Conservation (phyloP, 2,888 invertebrate genomes). For the Chironomus tentans region DNA sequence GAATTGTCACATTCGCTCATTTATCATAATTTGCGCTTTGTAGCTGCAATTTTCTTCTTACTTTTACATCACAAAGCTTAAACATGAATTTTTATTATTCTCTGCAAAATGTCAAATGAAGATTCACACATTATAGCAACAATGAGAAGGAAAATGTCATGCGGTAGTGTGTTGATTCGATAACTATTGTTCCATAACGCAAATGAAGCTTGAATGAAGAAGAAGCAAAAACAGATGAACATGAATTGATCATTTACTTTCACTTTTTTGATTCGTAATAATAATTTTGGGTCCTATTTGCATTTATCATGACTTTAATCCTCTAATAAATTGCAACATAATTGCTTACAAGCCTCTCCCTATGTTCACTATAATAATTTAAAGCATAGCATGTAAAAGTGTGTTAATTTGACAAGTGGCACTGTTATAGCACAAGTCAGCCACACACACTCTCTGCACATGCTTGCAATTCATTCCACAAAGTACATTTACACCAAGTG, state of each 20-base stretch:
- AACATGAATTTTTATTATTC: neutral
- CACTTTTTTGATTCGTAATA: neutral
- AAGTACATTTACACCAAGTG: neutral
- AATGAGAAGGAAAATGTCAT: neutral
- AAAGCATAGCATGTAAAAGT: neutral
- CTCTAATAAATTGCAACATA: neutral
- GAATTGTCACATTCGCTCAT: no score
- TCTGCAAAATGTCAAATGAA: conserved; percentile 24
- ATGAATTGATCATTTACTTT: neutral
- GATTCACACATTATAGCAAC: neutral
- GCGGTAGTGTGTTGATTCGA: neutral
- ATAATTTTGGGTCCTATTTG: neutral
- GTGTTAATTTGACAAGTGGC: neutral
- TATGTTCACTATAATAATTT: neutral
- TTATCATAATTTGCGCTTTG: no score
- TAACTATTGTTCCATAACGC: neutral
- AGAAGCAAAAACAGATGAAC: neutral
- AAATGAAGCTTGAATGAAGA: no score
- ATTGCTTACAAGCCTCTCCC: neutral
- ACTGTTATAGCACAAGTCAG: no score
- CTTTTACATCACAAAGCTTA: no score
- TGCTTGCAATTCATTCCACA: neutral
- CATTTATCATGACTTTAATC: neutral
- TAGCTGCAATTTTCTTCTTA: no score
- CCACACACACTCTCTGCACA: no score